Evolutionary conservation across 2,888 invertebrate genomes (phyloP), one percentile per base, ranked within the genome.

Genomic region (Hyppa rectilinea): DNA sequence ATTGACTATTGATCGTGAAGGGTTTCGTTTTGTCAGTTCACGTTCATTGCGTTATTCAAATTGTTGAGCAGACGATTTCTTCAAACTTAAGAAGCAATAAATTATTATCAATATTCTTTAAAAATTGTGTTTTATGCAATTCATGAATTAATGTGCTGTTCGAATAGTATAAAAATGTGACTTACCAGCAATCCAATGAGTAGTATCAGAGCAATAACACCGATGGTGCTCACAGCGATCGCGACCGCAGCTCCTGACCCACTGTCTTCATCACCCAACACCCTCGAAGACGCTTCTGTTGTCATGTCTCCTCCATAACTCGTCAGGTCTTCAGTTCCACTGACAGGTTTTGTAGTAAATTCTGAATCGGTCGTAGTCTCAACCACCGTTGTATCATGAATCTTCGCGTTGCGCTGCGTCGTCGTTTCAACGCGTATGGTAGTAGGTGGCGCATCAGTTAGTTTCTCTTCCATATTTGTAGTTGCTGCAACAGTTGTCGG

Each of bases 161-260:
- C 12, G 3, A 38, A 38, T 38, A 38, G 4, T 38, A 14, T 38
- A 20, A 9, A 20, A 17, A 31, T 6, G 26, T 23, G 2, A 95
- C 96, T 97, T 94, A 98, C 98, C 97, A 98, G 90, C 67, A 98
- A 96, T 76, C 97, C 97, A 67, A 98, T 97, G n/a, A 98, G 95
- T 17, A 98, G 94, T 52, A 98, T 94, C 64, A 98, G 93, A 56
- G 98, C 98, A 61, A 98, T 96, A 23, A 98, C 97, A 10, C 98
- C 98, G 67, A 98, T 97, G 17, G 97, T 97, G 81, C 98, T 98
- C 72, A 98, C 97, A 10, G 97, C 97, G 73, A 98, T 97, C 20
- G 98, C 98, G 17, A 98, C 97, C 62, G 98, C 97, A 7, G 98
- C 97, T 68, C 97, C 97, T 0, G 97, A 96, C 53, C 97, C 96